phyloP scores from a whole-genome alignment of 2,888 invertebrate species.

The Melipona bicolor region DNA sequence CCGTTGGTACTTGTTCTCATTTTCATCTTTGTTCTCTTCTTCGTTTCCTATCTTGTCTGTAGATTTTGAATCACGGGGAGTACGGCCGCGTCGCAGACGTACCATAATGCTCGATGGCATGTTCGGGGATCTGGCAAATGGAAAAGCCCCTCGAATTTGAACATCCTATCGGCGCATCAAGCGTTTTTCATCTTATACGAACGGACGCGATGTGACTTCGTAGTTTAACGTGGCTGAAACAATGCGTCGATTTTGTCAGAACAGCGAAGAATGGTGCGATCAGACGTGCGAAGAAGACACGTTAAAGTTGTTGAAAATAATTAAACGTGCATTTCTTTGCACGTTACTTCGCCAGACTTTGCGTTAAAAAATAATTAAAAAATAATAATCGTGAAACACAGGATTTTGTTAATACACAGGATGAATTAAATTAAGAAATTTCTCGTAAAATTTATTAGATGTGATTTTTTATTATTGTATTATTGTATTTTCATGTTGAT shows the following conservation, averaged over 20 bases:
- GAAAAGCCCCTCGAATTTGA: slow-evolving; percentile 11
- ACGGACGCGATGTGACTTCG: background rate
- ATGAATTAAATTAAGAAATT: too few species aligned
- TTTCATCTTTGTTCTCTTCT: slow-evolving; percentile 32
- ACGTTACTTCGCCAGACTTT: too few species aligned
- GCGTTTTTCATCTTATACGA: background rate
- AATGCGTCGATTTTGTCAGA: background rate
- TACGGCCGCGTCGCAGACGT: slow-evolving; percentile 16
- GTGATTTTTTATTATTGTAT: too few species aligned
- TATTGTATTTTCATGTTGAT: too few species aligned
- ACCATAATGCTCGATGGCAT: slow-evolving; percentile 14
- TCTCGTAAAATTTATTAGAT: too few species aligned
- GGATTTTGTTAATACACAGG: too few species aligned
- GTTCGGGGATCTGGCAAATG: slow-evolving; percentile 25
- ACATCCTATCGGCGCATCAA: background rate
- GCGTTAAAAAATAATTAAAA: too few species aligned
- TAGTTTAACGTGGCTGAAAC: background rate
- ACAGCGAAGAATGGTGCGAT: too few species aligned
- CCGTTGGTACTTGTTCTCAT: slow-evolving; percentile 33
- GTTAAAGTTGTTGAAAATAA: too few species aligned
- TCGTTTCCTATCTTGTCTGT: slow-evolving; percentile 33
- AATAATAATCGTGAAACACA: too few species aligned
- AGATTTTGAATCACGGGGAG: slow-evolving; percentile 46
- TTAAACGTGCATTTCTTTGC: too few species aligned
- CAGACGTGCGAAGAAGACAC: too few species aligned